Evolutionary conservation across 2,888 invertebrate genomes (phyloP), one percentile per base, ranked within the genome.

Genomic region (Bellardia bayeri): DNA sequence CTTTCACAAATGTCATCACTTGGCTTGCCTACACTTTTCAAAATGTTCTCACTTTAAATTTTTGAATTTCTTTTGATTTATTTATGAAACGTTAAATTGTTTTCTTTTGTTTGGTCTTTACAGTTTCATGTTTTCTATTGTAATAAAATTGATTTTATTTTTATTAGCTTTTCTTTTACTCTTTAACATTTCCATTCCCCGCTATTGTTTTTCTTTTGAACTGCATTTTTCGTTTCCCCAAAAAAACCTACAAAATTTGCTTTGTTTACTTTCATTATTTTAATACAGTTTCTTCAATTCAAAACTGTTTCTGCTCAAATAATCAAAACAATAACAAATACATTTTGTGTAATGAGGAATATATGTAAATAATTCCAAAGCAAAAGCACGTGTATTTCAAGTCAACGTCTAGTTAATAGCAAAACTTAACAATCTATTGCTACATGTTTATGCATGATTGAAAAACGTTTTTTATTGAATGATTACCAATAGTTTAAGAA

Each of bases 381-480:
- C 0, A 2, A n/a, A 56, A 68, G 68, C 78, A 79, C 78, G 78
- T 80, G 69, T 79, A 6, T 79, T 78, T 64, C 0, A 23, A 30
- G 16, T 14, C 33, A 79, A 30, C n/a, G 45, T 58, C 42, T 58
- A 68, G 68, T 68, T 79, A 42, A 78, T 66, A 78, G 56, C 42
- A 58, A 58, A 58, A 58, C 58, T 58, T 30, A 58, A 58, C 58
- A 58, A 30, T 23, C 23, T n/a, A 64, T 37, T 37, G 37, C 37
- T 37, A 6, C 11, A 63, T 76, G 45, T 54, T 78, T 66, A 56
- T 56, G 54, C 54, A 42, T 30, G 76, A 54, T 54, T 42, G 54
- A 9, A 9, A 66, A 78, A 78, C 14, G 51, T 51, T 78, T 64
- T 30, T 1, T 16, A 9, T 45, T 13, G 45, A 23, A 23, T 23